Evolutionary conservation across 2,113 vertebrate genomes (phyloP).

Genomic region (Orycteropus afer): DNA sequence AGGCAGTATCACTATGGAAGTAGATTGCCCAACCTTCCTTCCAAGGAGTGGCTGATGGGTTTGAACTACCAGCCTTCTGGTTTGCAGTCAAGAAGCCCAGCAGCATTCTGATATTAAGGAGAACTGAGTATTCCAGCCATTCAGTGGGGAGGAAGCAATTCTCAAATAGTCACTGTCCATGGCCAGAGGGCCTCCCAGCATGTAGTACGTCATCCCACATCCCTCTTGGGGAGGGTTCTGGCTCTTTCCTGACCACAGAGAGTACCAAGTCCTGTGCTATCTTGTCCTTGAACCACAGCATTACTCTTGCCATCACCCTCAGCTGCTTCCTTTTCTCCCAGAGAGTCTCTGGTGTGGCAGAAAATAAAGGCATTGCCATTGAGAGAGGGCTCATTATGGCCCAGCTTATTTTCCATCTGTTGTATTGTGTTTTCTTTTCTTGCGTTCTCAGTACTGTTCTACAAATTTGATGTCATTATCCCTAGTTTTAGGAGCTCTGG

Average conservation of each 20-base stretch:
- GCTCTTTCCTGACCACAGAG: neutral
- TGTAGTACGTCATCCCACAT: neutral
- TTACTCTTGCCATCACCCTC: neutral
- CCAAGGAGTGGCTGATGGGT: too few species aligned
- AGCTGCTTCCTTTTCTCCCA: fast-evolving
- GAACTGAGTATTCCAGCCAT: constrained; percentile 35
- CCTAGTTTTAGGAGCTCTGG: too few species aligned
- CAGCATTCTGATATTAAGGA: constrained; percentile 61
- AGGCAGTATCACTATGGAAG: too few species aligned
- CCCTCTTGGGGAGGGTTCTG: neutral
- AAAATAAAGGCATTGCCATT: neutral
- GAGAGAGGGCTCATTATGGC: too few species aligned
- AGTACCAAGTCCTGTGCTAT: fast-evolving
- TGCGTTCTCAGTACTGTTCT: neutral
- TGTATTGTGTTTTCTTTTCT: neutral
- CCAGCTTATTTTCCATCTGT: neutral
- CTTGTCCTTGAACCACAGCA: neutral
- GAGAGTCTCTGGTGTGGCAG: neutral
- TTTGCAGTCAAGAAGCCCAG: fast-evolving
- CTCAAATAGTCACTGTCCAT: fast-evolving
- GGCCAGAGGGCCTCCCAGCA: fast-evolving
- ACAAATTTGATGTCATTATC: neutral
- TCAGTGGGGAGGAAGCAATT: neutral
- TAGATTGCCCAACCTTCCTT: too few species aligned
- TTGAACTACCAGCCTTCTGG: too few species aligned